Base-by-base conservation (phyloP, 2,797 vertebrate genomes). In the Danio kyathit region DNA sequence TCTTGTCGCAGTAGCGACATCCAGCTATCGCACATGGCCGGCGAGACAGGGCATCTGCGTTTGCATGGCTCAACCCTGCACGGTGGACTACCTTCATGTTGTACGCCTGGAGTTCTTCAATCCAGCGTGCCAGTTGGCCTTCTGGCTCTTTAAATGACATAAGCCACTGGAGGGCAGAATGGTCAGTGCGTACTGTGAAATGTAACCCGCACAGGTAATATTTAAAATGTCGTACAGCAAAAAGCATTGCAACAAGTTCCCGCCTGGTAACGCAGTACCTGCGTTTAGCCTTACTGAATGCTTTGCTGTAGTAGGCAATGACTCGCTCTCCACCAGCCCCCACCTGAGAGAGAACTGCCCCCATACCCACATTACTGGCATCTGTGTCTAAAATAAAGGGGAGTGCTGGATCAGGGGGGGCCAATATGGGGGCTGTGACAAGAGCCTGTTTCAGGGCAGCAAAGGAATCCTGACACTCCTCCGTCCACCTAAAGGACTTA, bases 111-210 rank as follows among this genome's bases (percentile, higher is more conserved):
- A 72, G 38, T 51, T 82, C 61, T 29, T 79, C 63, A 9, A 69
- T 8, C 76, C 70, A 75, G 13, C 48, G 3, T 13, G 63, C 63
- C 5, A 65, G 14, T 57, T 66, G 78, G 3, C 76, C 77, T 7
- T 84, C 74, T 14, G 64, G 63, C 17, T 83, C 74, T 11, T 14
- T 74, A 59, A 82, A 83, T 5, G 77, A 61, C 79, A 85, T 82
- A 1, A 83, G 67, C 61, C 61, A 85, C 65, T 81, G 81, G 3
- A 86, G 54, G n/a, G n/a, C n/a, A n/a, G n/a, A n/a, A n/a, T n/a
- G n/a, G n/a, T n/a, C n/a, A n/a, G n/a, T n/a, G n/a, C n/a, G n/a
- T n/a, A n/a, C n/a, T n/a, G n/a, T n/a, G n/a, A n/a, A n/a, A n/a
- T n/a, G n/a, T n/a, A n/a, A n/a, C n/a, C n/a, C n/a, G n/a, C n/a